Conservation (phyloP, 2,888 invertebrate genomes). For the Limnephilus marmoratus region DNA sequence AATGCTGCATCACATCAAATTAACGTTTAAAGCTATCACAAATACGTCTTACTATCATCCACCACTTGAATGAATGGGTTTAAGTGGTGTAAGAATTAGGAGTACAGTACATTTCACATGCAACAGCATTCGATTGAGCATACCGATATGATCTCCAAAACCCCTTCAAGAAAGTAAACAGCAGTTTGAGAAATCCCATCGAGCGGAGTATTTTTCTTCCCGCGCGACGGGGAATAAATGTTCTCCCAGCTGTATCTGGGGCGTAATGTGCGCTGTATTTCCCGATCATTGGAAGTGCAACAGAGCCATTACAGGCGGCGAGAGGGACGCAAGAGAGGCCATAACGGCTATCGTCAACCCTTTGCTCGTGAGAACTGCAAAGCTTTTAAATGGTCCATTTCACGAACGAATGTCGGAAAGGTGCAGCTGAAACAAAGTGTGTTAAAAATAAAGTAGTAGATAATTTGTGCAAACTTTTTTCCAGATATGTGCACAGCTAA, state of each 20-base stretch:
- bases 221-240: slow-evolving; percentile 2
- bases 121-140: not conserved
- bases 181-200: slow-evolving; percentile 25
- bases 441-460: not conserved
- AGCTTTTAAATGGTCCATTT: not conserved
- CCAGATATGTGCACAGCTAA: too few species aligned
- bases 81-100: not conserved
- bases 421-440: too few species aligned
- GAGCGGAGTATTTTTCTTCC: not conserved
- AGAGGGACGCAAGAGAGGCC: slow-evolving; percentile 33
- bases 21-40: not conserved
- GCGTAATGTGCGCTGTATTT: slow-evolving; percentile 44
- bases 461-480: not conserved
- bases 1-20: too few species aligned
- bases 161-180: slow-evolving; percentile 2
- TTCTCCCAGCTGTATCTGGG: slow-evolving; percentile 10
- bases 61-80: not conserved
- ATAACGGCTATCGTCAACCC: not conserved
- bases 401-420: not conserved
- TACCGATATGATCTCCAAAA: not conserved
- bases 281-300: slow-evolving; percentile 52
- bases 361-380: not conserved
- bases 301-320: slow-evolving; percentile 49
- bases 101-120: not conserved
- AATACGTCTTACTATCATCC: too few species aligned